Evolutionary conservation across 2,888 invertebrate species (phyloP).

Genomic region (Boloria selene): DNA sequence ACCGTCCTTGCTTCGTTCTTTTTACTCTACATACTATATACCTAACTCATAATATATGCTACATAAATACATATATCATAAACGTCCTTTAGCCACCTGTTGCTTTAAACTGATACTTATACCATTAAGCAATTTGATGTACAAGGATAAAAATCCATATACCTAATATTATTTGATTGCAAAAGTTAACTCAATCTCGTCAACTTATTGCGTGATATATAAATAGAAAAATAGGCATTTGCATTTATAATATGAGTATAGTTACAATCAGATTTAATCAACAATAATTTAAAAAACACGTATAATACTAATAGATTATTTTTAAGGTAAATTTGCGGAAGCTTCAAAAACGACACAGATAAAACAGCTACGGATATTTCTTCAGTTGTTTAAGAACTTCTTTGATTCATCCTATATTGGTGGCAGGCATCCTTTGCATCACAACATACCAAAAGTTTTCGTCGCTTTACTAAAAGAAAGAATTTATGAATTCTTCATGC

Average conservation of each 20-base stretch:
- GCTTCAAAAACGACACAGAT: conserved; percentile 50
- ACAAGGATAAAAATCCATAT: too few relatives aligned
- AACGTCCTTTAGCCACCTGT: too few relatives aligned
- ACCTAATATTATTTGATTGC: too few relatives aligned
- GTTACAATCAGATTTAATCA: background rate
- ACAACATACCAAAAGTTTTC: conserved; percentile 47
- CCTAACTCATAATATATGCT: too few relatives aligned
- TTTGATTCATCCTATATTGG: conserved; percentile 44
- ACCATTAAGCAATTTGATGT: too few relatives aligned
- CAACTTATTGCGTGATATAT: too few relatives aligned
- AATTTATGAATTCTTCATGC: conserved; percentile 51
- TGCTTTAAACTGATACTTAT: too few relatives aligned
- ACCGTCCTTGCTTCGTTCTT: background rate
- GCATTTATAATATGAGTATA: background rate
- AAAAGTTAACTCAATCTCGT: too few relatives aligned
- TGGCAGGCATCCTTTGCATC: conserved; percentile 52
- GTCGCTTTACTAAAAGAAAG: conserved; percentile 47
- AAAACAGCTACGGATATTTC: conserved; percentile 48
- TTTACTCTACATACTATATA: background rate
- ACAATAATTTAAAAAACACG: background rate
- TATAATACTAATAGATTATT: background rate
- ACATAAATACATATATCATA: too few relatives aligned
- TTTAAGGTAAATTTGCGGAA: conserved; percentile 53
- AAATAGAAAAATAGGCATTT: too few relatives aligned
- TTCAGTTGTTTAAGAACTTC: conserved; percentile 51